Evolutionary conservation across 2,888 invertebrate species (phyloP).

Genomic region (Machimus rusticus): DNA sequence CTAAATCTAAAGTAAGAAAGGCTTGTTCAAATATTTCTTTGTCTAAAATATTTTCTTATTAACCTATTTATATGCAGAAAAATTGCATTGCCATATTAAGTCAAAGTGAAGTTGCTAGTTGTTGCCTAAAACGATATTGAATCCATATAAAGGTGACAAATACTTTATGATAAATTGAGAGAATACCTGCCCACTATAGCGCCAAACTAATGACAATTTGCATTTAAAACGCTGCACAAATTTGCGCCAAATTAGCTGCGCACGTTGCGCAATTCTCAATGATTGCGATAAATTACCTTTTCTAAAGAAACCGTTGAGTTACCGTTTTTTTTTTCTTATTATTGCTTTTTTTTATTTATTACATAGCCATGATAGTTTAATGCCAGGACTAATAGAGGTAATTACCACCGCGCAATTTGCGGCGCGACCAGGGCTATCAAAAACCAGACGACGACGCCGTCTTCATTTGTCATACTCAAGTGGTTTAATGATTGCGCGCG

Average conservation of each 20-base stretch:
- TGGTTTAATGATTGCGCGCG: not conserved
- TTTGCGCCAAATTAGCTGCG: conserved; percentile 8
- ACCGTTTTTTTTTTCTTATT: not conserved
- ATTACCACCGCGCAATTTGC: conserved; percentile 1
- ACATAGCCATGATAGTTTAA: not conserved
- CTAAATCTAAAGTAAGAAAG: no score
- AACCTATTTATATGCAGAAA: not conserved
- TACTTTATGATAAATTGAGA: not conserved
- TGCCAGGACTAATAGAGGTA: not conserved
- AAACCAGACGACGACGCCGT: conserved; percentile 1
- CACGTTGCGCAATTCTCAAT: not conserved
- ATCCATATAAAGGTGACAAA: not conserved
- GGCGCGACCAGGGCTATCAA: not conserved
- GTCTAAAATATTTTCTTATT: not conserved
- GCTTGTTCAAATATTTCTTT: no score
- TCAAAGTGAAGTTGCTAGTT: not conserved
- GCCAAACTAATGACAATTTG: not conserved
- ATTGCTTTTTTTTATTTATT: not conserved
- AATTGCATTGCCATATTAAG: not conserved
- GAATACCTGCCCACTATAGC: not conserved
- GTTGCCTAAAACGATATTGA: not conserved
- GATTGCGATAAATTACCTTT: conserved; percentile 10
- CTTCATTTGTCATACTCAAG: not conserved
- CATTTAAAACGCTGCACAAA: not conserved
- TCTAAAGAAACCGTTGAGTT: not conserved